Conservation (phyloP, 2,113 vertebrate genomes). For the Penelope pileata region DNA sequence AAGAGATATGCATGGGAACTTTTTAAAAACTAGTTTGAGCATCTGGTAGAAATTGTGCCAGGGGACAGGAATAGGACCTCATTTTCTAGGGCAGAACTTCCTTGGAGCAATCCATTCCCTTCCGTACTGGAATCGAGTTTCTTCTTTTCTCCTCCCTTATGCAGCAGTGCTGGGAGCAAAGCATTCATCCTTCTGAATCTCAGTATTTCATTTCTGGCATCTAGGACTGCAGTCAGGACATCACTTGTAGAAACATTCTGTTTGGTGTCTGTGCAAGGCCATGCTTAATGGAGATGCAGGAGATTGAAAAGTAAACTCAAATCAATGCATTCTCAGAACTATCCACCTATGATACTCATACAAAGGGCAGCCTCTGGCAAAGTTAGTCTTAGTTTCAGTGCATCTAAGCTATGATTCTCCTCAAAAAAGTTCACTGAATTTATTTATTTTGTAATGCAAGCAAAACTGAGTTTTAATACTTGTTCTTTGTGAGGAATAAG, state of each 20-base stretch:
- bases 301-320: no score
- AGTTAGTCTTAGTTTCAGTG: background rate
- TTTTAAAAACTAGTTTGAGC: background rate
- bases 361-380: background rate
- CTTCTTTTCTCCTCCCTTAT: background rate
- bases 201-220: background rate
- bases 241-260: background rate
- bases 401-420: background rate
- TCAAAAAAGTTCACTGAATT: background rate
- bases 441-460: background rate
- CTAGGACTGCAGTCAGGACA: background rate
- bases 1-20: background rate
- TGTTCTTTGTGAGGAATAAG: background rate
- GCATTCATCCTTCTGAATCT: background rate
- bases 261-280: background rate
- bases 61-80: background rate
- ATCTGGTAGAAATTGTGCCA: background rate
- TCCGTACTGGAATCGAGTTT: background rate
- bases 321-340: background rate
- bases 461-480: background rate
- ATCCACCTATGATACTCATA: no score
- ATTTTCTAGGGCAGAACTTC: background rate
- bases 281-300: rapidly evolving
- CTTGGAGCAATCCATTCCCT: background rate
- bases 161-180: background rate